Evolutionary conservation across 2,113 vertebrate genomes (phyloP), one percentile per base, ranked within the genome.

Genomic region (Triplophysa tibetana): DNA sequence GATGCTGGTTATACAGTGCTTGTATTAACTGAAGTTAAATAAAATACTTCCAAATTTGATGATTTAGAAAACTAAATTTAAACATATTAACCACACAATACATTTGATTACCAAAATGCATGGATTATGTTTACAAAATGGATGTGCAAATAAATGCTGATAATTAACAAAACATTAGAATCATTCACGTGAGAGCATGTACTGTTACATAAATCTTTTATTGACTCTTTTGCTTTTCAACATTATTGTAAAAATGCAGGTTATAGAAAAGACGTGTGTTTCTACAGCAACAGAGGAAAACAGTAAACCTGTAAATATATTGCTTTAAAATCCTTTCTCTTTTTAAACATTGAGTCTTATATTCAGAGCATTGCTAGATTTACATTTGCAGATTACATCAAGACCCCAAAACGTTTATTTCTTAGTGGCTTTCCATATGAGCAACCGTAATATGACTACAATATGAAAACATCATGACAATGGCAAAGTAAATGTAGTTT

Each of bases 151-250:
- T 29, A 29, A 29, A 4, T 29, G 0, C 29, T 29, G 29, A 29
- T 29, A 29, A 29, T 29, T 29, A 29, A 29, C 3, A 29, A 29
- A 29, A 29, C 29, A 29, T 29, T 29, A 29, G 3, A 29, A 29
- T 29, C 29, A 29, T 29, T 29, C 29, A 29, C 4, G 3, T 29
- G 29, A 29, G 29, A 29, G 3, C 0, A 29, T 29, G 29, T 70
- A 68, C 81, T 73, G 70, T 86, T 83, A 84, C 85, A 80, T 83
- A 83, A 84, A 86, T 58, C 70, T 72, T 86, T 86, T 82, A 86
- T 86, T 81, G 63, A 83, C 82, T 81, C 29, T 33, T 86, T 79
- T 79, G 77, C 82, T 66, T 75, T 48, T 65, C 23, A 74, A 80
- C 79, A 66, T 63, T 67, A 45, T 52, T 81, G 79, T 86, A 86